Evolutionary conservation across 1,140 invertebrate genomes (phyloP).

Genomic region (Armadillidium nasatum): DNA sequence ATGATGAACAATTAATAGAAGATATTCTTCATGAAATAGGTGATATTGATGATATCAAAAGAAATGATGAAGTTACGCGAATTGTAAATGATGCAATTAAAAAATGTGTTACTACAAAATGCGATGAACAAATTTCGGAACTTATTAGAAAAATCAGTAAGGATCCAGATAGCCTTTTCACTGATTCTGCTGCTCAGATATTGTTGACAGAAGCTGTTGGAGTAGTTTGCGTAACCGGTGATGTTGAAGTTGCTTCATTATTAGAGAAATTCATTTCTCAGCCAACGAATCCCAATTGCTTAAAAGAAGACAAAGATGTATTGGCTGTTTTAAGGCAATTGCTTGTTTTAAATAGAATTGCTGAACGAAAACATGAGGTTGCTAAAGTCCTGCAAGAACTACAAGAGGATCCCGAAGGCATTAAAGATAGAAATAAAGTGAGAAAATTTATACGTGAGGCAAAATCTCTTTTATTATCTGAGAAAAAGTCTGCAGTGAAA

Average conservation of each 20-base stretch:
- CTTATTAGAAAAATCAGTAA: conserved; percentile 38
- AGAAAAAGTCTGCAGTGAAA: conserved; percentile 21
- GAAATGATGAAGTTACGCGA: conserved; percentile 38
- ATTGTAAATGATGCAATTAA: conserved; percentile 36
- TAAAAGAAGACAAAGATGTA: conserved; percentile 59
- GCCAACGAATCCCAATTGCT: conserved; percentile 56
- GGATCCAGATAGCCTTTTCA: conserved; percentile 37
- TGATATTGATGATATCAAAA: conserved; percentile 33
- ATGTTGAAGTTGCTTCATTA: conserved; percentile 58
- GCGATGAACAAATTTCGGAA: conserved; percentile 42
- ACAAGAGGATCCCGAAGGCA: conserved; percentile 53
- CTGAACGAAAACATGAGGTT: conserved; percentile 46
- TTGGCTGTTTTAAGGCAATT: conserved; percentile 65
- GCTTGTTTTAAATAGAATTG: conserved; percentile 65
- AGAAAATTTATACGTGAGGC: conserved; percentile 35
- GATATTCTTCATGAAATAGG: conserved; percentile 39
- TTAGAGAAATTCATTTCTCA: conserved; percentile 59
- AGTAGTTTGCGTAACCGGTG: conserved; percentile 64
- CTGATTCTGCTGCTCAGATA: conserved; percentile 52
- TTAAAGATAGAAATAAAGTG: conserved; percentile 40
- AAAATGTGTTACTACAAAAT: conserved; percentile 35
- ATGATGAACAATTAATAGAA: conserved; percentile 38
- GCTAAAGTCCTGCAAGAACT: conserved; percentile 36
- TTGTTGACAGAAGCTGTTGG: conserved; percentile 63
- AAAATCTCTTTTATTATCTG: conserved; percentile 29